These are phyloP conservation scores for Amaurobius ferox DNA, from an alignment of 2,888 invertebrate species.

Conservation along the genomic window DNA sequence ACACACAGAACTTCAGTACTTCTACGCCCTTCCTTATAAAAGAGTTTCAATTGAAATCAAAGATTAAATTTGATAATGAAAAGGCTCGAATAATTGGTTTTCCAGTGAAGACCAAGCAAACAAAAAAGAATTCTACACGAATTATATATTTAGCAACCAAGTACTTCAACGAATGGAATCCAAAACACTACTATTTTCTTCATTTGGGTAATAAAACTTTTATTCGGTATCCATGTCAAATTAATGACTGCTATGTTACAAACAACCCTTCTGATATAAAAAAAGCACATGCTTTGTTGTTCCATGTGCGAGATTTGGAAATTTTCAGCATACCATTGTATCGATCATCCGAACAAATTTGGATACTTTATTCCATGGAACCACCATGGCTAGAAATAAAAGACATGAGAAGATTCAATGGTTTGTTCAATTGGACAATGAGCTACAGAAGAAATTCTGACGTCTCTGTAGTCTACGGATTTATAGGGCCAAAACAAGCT, in stretches of 20 bases:
- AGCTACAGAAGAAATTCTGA: slow-evolving; percentile 74
- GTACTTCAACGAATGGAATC: slow-evolving; percentile 46
- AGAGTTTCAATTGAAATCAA: slow-evolving; percentile 5
- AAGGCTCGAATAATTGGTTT: slow-evolving; percentile 48
- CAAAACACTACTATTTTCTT: slow-evolving; percentile 62
- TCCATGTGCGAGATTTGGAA: slow-evolving; percentile 70
- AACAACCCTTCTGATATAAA: slow-evolving; percentile 34
- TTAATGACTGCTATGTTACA: slow-evolving; percentile 55
- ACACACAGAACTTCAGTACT: background rate
- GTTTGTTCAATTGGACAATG: slow-evolving; percentile 74
- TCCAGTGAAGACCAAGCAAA: background rate
- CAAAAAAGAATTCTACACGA: background rate
- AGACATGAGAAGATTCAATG: slow-evolving; percentile 56
- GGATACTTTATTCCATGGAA: slow-evolving; percentile 72
- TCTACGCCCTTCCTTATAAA: background rate
- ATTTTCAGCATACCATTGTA: slow-evolving; percentile 38
- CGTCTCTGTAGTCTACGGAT: slow-evolving; percentile 58
- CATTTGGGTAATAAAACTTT: slow-evolving; percentile 34
- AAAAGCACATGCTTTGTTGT: slow-evolving; percentile 68
- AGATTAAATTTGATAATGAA: slow-evolving; percentile 39
- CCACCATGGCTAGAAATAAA: slow-evolving; percentile 68
- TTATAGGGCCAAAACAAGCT: slow-evolving; percentile 25
- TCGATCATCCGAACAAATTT: slow-evolving; percentile 51
- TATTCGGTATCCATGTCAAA: slow-evolving; percentile 32
- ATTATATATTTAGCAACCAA: slow-evolving; percentile 57